These are phyloP conservation scores for Trachelus troglodyta DNA, from an alignment of 2,888 invertebrate species.

Conservation along the genomic window DNA sequence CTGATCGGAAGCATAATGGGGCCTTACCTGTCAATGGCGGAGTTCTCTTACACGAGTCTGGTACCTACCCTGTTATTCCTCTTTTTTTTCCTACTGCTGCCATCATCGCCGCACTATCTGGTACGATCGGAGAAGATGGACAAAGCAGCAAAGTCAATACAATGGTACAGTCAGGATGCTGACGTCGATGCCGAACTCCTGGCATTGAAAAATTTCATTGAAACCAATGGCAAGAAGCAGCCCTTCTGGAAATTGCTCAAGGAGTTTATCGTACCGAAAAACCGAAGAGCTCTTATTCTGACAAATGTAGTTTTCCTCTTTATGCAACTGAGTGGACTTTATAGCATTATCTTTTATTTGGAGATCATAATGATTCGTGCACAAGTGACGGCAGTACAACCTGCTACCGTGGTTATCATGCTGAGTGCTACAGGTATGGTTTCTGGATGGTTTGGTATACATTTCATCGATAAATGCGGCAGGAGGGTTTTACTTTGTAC, in stretches of 20 bases:
- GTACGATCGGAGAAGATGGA: conserved; percentile 32
- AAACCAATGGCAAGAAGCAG: conserved; percentile 24
- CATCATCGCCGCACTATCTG: conserved; percentile 54
- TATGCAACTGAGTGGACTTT: conserved; percentile 47
- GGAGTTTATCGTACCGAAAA: conserved; percentile 26
- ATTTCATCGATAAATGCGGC: conserved; percentile 53
- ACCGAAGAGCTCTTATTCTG: conserved; percentile 35
- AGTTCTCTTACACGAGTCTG: conserved; percentile 47
- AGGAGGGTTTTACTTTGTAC: conserved; percentile 47
- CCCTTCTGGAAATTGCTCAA: conserved; percentile 27
- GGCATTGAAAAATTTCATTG: conserved; percentile 42
- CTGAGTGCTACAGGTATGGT: conserved; percentile 43
- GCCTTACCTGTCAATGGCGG: conserved; percentile 43
- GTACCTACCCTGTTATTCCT: conserved; percentile 43
- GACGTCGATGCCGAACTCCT: conserved; percentile 45
- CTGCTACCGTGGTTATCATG: conserved; percentile 48
- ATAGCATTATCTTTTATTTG: conserved; percentile 43
- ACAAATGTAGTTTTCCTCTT: conserved; percentile 40
- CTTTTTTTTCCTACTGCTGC: conserved; percentile 42
- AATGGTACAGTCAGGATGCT: conserved; percentile 47
- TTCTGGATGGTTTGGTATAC: conserved; percentile 41
- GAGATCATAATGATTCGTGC: conserved; percentile 50
- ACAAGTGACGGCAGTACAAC: conserved; percentile 39
- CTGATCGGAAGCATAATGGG: conserved; percentile 54
- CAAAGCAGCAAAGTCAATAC: conserved; percentile 44